Percentiles rank a stretch among this genome's conserved stretches.
phyloP scores from a whole-genome alignment of 2,888 invertebrate species.

The Limnephilus marmoratus region DNA sequence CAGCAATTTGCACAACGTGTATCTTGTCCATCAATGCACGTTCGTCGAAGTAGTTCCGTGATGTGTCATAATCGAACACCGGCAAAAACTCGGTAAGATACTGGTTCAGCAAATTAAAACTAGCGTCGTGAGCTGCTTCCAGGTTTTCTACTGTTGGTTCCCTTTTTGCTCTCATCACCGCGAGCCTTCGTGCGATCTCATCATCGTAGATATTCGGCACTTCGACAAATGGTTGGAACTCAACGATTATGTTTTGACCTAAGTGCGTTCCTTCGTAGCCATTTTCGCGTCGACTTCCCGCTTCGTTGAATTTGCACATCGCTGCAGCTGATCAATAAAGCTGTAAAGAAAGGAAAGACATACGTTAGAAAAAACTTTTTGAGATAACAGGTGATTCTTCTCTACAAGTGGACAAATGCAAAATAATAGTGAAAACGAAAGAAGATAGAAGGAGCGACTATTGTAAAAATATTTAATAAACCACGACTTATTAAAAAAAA shows the following conservation, averaged over 20 bases:
- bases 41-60: not conserved
- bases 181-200: not conserved
- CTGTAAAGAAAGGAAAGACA: not conserved
- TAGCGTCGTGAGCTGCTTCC: not conserved
- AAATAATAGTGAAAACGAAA: too few relatives aligned
- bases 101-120: not conserved
- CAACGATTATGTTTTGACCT: not conserved
- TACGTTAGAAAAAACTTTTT: not conserved
- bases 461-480: too few relatives aligned
- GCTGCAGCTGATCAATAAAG: not conserved
- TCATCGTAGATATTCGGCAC: not conserved
- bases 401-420: too few relatives aligned
- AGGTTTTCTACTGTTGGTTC: not conserved
- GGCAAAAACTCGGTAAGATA: not conserved
- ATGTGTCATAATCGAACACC: not conserved
- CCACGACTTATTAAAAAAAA: too few relatives aligned
- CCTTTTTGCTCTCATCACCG: not conserved
- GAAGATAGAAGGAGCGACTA: too few relatives aligned
- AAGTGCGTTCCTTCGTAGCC: not conserved
- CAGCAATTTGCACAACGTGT: not conserved
- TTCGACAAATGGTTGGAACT: not conserved
- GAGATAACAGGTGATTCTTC: not conserved
- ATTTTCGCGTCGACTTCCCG: not conserved
- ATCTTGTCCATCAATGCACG: not conserved
- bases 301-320: not conserved